These are phyloP conservation scores for Macrosoma leucophasiata DNA, from an alignment of 2,888 invertebrate species.

Conservation along the genomic window DNA sequence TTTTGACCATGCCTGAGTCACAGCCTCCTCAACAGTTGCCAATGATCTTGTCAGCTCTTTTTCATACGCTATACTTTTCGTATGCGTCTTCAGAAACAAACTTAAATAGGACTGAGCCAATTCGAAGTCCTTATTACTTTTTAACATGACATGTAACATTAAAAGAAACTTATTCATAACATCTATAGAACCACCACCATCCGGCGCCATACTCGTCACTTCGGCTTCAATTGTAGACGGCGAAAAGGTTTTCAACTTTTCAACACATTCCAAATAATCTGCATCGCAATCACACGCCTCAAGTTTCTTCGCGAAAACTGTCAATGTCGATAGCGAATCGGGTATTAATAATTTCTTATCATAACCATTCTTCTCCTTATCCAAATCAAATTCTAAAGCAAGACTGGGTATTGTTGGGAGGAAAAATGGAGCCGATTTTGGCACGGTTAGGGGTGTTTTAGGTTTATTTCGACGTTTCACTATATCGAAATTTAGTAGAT, in stretches of 20 bases:
- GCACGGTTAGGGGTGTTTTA: conserved; percentile 85
- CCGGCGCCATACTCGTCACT: conserved; percentile 85
- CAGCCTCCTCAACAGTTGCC: conserved; percentile 73
- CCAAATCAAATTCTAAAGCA: conserved; percentile 86
- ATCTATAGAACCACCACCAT: conserved; percentile 80
- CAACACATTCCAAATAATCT: conserved; percentile 76
- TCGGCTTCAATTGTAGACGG: conserved; percentile 93
- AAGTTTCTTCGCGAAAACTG: conserved; percentile 81
- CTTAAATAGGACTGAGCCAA: conserved; percentile 92
- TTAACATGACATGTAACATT: conserved; percentile 82
- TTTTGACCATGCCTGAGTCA: conserved; percentile 78
- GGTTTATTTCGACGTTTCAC: conserved; percentile 94
- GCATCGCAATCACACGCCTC: conserved; percentile 60
- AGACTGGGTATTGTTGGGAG: conserved; percentile 92
- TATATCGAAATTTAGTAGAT: conserved; percentile 88
- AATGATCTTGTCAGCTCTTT: conserved; percentile 73
- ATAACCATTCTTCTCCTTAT: conserved; percentile 51
- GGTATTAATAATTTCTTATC: conserved; percentile 74
- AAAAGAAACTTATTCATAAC: conserved; percentile 87
- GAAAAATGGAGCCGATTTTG: conserved; percentile 96
- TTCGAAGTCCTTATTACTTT: conserved; percentile 89
- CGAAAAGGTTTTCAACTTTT: conserved; percentile 79
- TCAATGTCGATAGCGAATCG: conserved; percentile 78
- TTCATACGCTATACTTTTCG: conserved; percentile 74
- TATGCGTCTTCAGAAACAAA: conserved; percentile 89